These are phyloP conservation scores for Temnothorax ravouxi DNA, from an alignment of 2,888 invertebrate species.

Conservation along the genomic window DNA sequence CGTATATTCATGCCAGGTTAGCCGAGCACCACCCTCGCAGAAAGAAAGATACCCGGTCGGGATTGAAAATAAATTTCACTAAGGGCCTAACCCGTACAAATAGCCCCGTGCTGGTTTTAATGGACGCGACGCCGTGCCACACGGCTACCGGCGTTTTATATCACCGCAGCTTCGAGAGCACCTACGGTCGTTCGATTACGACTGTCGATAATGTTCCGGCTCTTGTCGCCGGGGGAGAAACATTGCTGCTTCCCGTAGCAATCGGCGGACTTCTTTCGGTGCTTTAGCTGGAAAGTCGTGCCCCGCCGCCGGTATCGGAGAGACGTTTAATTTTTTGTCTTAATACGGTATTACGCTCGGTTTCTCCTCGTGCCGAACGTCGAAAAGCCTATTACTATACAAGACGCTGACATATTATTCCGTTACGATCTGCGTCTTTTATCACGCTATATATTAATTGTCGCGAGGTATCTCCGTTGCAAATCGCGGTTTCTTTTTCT, in stretches of 20 bases:
- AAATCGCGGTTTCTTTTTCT: background rate
- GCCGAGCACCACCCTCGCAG: constrained; percentile 53
- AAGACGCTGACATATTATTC: constrained; percentile 36
- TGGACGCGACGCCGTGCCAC: constrained; percentile 65
- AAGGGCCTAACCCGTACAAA: constrained; percentile 78
- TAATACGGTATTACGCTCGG: constrained; percentile 42
- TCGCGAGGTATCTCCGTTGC: constrained; percentile 18
- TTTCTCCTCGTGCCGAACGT: constrained; percentile 12
- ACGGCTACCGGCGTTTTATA: constrained; percentile 71
- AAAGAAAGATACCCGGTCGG: constrained; percentile 74
- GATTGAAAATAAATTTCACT: constrained; percentile 81
- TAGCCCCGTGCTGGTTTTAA: constrained; percentile 76
- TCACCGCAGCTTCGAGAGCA: constrained; percentile 70
- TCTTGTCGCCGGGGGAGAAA: constrained; percentile 46
- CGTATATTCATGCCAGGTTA: constrained; percentile 74
- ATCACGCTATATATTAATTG: background rate
- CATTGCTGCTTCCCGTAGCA: constrained; percentile 45
- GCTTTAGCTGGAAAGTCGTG: constrained; percentile 32
- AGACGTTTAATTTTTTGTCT: constrained; percentile 49
- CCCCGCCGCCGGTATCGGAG: constrained; percentile 8
- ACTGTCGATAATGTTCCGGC: constrained; percentile 71
- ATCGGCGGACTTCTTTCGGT: constrained; percentile 38
- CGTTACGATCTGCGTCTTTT: background rate
- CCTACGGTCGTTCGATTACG: constrained; percentile 73
- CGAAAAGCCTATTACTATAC: background rate